phyloP scores from a whole-genome alignment of 2,888 invertebrate genomes.

The Baccha elongata region DNA sequence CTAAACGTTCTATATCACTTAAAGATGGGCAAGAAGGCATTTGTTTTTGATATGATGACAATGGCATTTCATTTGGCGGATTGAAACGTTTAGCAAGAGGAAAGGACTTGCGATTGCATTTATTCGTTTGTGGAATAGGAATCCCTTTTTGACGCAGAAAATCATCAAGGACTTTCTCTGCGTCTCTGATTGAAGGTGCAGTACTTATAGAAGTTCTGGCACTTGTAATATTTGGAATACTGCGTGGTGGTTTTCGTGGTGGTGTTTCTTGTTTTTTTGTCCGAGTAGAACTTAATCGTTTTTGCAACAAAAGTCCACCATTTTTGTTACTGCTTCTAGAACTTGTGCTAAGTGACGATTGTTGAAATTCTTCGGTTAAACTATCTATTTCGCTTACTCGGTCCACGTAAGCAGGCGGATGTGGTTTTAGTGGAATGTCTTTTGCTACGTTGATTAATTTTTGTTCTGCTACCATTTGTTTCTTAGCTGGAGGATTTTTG shows the following conservation, averaged over 20 bases:
- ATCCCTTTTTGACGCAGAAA: conserved; percentile 77
- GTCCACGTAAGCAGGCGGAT: conserved; percentile 14
- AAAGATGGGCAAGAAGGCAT: conserved; percentile 78
- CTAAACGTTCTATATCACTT: conserved; percentile 77
- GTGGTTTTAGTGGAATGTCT: conserved; percentile 10
- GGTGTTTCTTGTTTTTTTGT: conserved; percentile 77
- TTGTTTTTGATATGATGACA: conserved; percentile 29
- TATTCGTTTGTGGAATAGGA: conserved; percentile 56
- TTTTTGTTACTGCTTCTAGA: conserved; percentile 75
- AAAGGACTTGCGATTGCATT: conserved; percentile 75
- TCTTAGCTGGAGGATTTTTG: conserved; percentile 23
- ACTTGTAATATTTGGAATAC: conserved; percentile 75
- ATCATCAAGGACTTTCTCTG: conserved; percentile 78
- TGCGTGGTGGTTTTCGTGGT: conserved; percentile 81
- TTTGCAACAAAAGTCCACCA: conserved; percentile 78
- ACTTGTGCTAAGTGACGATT: conserved; percentile 66
- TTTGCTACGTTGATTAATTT: conserved; percentile 23
- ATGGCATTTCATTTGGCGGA: not conserved
- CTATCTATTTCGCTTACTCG: conserved; percentile 70
- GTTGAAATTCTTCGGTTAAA: conserved; percentile 64
- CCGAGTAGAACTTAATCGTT: conserved; percentile 77
- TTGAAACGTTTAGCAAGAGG: conserved; percentile 74
- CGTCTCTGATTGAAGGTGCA: conserved; percentile 78
- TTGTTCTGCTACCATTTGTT: conserved; percentile 23
- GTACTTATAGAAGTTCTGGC: conserved; percentile 76